Conservation (phyloP, 1,140 invertebrate genomes). For the Monomorium pharaonis region DNA sequence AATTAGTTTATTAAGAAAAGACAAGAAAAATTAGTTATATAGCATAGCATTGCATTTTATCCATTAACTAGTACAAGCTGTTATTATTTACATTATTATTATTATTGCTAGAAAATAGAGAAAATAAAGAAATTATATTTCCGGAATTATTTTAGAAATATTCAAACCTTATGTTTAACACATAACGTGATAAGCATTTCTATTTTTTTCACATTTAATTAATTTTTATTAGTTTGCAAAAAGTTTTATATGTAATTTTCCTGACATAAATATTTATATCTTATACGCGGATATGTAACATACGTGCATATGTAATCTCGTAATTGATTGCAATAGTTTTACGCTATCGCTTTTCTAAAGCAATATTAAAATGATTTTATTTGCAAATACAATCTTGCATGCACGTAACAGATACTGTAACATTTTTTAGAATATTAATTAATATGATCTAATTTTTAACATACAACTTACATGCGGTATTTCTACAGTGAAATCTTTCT, state of each 20-base stretch:
- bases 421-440: slow-evolving; percentile 4
- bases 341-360: background rate
- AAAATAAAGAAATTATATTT: background rate
- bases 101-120: background rate
- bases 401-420: background rate
- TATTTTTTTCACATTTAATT: background rate
- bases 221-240: background rate
- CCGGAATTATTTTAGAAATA: background rate
- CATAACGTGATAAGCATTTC: background rate
- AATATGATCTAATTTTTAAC: background rate
- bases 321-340: background rate
- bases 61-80: background rate
- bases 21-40: background rate
- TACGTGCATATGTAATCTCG: background rate
- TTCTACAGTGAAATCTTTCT: background rate
- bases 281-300: background rate
- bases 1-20: background rate
- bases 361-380: background rate
- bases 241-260: background rate
- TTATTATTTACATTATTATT: background rate
- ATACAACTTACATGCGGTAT: background rate
- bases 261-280: background rate
- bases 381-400: slow-evolving; percentile 41
- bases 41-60: background rate
- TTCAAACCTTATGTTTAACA: background rate